Evolutionary conservation across 1,140 invertebrate species (phyloP), one percentile per base, ranked within the genome.

Genomic region (Medauroidea extradentata): DNA sequence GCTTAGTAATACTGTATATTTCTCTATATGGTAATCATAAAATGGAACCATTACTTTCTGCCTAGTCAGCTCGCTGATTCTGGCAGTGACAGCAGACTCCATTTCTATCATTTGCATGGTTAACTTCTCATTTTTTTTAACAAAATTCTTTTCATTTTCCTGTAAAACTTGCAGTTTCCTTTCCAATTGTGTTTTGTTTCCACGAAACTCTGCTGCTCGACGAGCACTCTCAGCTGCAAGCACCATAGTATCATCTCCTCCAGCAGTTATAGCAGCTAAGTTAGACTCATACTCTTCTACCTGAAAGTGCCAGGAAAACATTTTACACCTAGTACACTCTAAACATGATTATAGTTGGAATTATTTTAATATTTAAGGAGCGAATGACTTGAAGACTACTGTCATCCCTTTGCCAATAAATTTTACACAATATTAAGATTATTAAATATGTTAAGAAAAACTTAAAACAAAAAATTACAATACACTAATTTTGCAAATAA

Each of bases 151-250:
- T 13, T 76, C 59, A 8, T 69, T 59, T 19, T 71, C 68, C 53
- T 76, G 71, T 16, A 75, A 58, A 48, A 61, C 60, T 1, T 61
- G 27, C 43, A 56, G 65, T 56, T 77, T 76, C 8, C 73, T 64
- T 5, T 63, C 69, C 5, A 65, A 48, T 2, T 67, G 27, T 7
- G 70, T 52, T 24, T 67, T 50, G n/a, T 73, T 63, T 0, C 62
- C 41, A 16, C 59, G 34, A 5, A 53, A 54, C 53, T 74, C 63
- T 0, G 63, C 64, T 8, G 62, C 66, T 27, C 67, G 66, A 54
- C 62, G 69, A 1, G 62, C 66, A 46, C 68, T 69, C 24, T 65
- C 51, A 1, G 51, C 63, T 5, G 71, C 65, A 11, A 57, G 46
- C 19, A 11, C 14, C 29, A 19, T 54, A 18, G 38, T 34, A 18